These are phyloP conservation scores for Mormyrus iriodes DNA, from an alignment of 2,113 vertebrate genomes.

Conservation along the genomic window DNA sequence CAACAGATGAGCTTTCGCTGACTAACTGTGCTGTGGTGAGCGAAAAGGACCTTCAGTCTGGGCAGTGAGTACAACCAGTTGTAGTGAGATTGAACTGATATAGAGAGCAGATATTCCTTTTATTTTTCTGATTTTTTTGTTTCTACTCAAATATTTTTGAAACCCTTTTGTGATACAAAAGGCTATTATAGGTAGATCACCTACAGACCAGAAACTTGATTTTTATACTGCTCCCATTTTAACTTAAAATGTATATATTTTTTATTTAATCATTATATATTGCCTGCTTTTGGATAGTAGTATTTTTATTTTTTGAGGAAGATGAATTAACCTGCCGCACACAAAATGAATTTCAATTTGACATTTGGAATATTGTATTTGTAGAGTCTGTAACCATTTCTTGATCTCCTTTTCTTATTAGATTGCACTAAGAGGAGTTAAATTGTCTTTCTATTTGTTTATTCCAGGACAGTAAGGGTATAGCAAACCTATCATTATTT, in stretches of 20 bases:
- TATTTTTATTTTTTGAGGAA: not conserved
- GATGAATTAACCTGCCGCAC: not conserved
- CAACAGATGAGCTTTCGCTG: conserved; percentile 91
- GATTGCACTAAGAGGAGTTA: not conserved
- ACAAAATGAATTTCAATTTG: not conserved
- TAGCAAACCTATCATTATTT: not conserved
- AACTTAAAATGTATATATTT: not conserved
- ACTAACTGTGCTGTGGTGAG: conserved; percentile 94
- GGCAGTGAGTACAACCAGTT: conserved; percentile 75
- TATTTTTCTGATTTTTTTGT: not conserved
- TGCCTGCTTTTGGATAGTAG: no score
- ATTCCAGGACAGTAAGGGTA: not conserved
- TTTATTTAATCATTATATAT: no score
- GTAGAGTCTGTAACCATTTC: no score
- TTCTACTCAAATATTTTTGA: not conserved
- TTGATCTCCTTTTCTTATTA: no score
- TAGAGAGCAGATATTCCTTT: not conserved
- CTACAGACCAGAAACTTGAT: not conserved
- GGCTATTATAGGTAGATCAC: not conserved
- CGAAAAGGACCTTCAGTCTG: conserved; percentile 90
- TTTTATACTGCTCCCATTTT: not conserved
- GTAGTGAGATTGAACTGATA: not conserved
- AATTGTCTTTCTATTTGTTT: not conserved
- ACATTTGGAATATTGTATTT: not conserved
- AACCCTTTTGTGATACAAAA: not conserved